phyloP scores from a whole-genome alignment of 2,888 invertebrate genomes.

The Cyclophora punctaria region DNA sequence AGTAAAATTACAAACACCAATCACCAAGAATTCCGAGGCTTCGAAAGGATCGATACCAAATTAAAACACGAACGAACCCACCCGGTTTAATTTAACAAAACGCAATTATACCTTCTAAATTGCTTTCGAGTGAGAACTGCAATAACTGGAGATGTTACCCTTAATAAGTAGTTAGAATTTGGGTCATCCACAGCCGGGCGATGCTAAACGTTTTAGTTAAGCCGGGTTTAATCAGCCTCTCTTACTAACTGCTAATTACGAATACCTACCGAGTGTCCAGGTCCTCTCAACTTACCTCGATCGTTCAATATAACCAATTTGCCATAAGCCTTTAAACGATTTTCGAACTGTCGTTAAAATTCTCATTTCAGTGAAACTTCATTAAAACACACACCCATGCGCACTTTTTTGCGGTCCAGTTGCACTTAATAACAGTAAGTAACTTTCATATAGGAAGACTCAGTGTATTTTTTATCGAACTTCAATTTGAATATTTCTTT shows the following conservation, averaged over 20 bases:
- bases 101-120: constrained; percentile 21
- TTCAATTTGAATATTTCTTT: no score
- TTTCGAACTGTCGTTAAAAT: constrained; percentile 43
- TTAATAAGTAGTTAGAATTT: constrained; percentile 33
- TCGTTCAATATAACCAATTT: constrained; percentile 67
- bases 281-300: constrained; percentile 40
- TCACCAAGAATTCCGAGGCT: constrained; percentile 10
- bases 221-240: constrained; percentile 58
- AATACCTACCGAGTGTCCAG: constrained; percentile 54
- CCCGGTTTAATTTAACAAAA: constrained; percentile 16
- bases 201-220: constrained; percentile 34
- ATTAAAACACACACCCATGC: constrained; percentile 4
- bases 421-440: constrained; percentile 3
- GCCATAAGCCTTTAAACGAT: constrained; percentile 63
- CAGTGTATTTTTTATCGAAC: no score
- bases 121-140: constrained; percentile 19
- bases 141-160: constrained; percentile 21
- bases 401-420: constrained; percentile 21
- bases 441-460: no score
- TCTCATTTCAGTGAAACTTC: no score
- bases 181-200: constrained; percentile 25
- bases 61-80: constrained; percentile 9
- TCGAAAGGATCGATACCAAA: constrained; percentile 16
- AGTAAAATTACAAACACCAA: constrained; percentile 13
- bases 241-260: constrained; percentile 68